Base-by-base conservation (phyloP, 2,888 invertebrate genomes). In the Euplagia quadripunctaria region DNA sequence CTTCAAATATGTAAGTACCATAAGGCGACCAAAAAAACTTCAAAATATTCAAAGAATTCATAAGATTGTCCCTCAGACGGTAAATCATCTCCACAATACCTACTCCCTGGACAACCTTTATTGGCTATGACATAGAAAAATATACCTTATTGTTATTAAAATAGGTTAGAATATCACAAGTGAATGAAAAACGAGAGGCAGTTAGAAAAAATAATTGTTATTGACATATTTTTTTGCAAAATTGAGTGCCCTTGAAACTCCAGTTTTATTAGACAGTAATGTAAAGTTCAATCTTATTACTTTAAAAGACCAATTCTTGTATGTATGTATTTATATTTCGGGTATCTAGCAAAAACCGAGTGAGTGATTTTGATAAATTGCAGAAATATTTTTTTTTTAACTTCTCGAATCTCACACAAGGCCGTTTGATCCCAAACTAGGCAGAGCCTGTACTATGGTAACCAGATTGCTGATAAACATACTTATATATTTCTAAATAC, bases 31-130 rank as follows among this genome's bases (percentile, higher is more conserved):
- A 7, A 66, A 65, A 49, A 7, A 65, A 72, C 49, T 72, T 67
- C 51, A 76, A 82, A 70, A 52, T 11, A 71, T 72, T 65, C 42
- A 64, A 66, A 68, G 71, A 77, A 82, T 64, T 74, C 55, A 55
- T 42, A 69, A 63, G 67, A 71, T 79, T 79, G 78, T 74, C 8
- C 12, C 2, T 43, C 65, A 51, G 65, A 55, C 31, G 31, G 42
- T 72, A 70, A 75, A 71, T 74, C 65, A 52, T 20, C 46, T 70
- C 41, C 51, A 69, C 20, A 73, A 64, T 43, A 11, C 42, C 6
- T 64, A 74, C 66, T 77, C 70, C 72, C 46, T 58, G 16, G 20
- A 64, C 17, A 42, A 5, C 52, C 49, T 66, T 49, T 16, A 42
- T 68, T 46, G 52, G 41, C 12, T 0, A 11, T n/a, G 17, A 11